Evolutionary conservation across 2,888 invertebrate species (phyloP).

Genomic region (Branchellion lobata): DNA sequence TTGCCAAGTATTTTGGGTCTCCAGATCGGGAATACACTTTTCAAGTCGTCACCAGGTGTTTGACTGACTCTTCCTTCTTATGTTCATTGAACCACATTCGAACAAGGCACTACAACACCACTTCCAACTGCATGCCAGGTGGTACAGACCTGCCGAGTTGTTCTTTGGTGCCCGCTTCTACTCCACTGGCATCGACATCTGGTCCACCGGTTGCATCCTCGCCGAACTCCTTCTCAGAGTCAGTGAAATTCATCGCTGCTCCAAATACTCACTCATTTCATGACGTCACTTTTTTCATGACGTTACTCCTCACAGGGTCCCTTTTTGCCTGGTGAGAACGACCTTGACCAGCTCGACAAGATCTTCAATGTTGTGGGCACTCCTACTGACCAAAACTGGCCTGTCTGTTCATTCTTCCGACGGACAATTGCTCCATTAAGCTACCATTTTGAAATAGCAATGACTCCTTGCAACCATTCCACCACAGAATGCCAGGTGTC

Average conservation of each 20-base stretch:
- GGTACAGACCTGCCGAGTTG: slow-evolving; percentile 81
- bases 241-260: not conserved
- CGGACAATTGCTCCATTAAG: not conserved
- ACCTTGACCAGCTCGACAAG: slow-evolving; percentile 89
- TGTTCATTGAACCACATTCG: too few relatives aligned
- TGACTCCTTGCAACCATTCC: too few relatives aligned
- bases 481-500: slow-evolving; percentile 57
- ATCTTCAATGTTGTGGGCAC: slow-evolving; percentile 94
- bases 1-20: slow-evolving; percentile 95
- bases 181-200: slow-evolving; percentile 95
- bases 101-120: too few relatives aligned
- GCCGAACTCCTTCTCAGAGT: slow-evolving; percentile 76
- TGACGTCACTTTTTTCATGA: not conserved
- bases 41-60: slow-evolving; percentile 87
- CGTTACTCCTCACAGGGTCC: slow-evolving; percentile 72
- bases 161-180: slow-evolving; percentile 92
- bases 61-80: not conserved
- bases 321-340: slow-evolving; percentile 92
- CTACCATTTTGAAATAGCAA: not conserved
- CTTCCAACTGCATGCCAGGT: slow-evolving; percentile 58
- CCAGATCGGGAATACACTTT: slow-evolving; percentile 93
- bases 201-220: slow-evolving; percentile 97
- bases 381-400: slow-evolving; percentile 88
- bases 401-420: too few relatives aligned
- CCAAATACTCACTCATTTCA: not conserved